phyloP scores from a whole-genome alignment of 2,888 invertebrate species.

The Aleiodes leptofemur region DNA sequence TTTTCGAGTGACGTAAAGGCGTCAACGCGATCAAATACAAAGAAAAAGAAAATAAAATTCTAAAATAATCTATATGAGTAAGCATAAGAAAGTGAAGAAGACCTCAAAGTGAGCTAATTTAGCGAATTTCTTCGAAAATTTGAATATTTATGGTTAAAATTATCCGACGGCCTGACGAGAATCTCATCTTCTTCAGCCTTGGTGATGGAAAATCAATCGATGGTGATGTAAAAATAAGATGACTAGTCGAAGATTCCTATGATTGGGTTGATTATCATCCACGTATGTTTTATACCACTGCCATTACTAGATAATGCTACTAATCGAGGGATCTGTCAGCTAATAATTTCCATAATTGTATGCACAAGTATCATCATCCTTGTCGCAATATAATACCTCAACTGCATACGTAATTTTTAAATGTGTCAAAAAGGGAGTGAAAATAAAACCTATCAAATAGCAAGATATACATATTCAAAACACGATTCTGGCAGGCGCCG shows the following conservation, averaged over 20 bases:
- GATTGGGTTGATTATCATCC: conserved; percentile 38
- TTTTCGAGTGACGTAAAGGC: conserved; percentile 66
- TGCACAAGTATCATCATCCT: conserved; percentile 37
- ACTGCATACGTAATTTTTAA: conserved; percentile 32
- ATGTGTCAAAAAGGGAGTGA: conserved; percentile 31
- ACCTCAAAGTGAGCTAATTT: conserved; percentile 6
- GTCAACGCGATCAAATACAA: neutral
- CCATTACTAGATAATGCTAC: conserved; percentile 40
- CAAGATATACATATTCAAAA: conserved; percentile 37
- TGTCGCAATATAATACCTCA: conserved; percentile 31
- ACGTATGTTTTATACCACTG: conserved; percentile 14
- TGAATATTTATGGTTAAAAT: conserved; percentile 9
- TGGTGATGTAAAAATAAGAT: conserved; percentile 37
- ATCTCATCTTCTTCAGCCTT: conserved; percentile 28
- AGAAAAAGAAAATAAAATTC: conserved; percentile 52
- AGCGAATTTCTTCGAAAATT: conserved; percentile 13
- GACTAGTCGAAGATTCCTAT: conserved; percentile 39
- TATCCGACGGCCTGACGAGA: conserved; percentile 9
- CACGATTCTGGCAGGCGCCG: conserved; percentile 35
- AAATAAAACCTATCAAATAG: conserved; percentile 13
- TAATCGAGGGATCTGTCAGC: conserved; percentile 15
- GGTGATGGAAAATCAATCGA: neutral
- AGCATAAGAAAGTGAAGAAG: neutral
- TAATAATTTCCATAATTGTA: conserved; percentile 42
- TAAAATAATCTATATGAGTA: conserved; percentile 35